Evolutionary conservation across 2,888 invertebrate species (phyloP), one percentile per base, ranked within the genome.

Genomic region (Drosophila ustulata): DNA sequence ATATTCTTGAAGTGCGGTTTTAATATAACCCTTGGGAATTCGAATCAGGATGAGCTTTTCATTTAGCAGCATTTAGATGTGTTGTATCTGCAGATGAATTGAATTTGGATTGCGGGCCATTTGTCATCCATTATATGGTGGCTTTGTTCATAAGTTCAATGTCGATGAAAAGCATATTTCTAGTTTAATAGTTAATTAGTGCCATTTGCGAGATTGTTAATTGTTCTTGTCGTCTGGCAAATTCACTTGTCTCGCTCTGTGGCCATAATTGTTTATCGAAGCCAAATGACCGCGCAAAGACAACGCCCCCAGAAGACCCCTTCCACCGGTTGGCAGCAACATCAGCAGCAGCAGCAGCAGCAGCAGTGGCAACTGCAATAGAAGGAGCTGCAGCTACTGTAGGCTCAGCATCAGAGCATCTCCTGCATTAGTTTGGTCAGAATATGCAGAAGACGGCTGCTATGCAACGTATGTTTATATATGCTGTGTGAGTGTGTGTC

Each of bases 121-220:
- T 72, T 73, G 53, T 52, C 70, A 47, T n/a, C 9, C 34, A 34
- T 49, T 49, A 13, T 9, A 9, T 34, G 11, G 9, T 34, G 18
- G 34, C 11, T 34, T 37, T 43, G 39, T 13, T 28, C 47, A 39
- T 46, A 52, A 53, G 51, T 72, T 68, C 18, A 53, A 57, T 28
- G 59, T 30, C 43, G 46, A 53, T 61, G 66, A 63, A 49, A 49
- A 55, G 55, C 62, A 65, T 71, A 77, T 75, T 71, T 84, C 53
- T 68, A 52, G 67, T 71, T 74, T 72, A 79, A 82, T 82, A 78
- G 83, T 85, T 85, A 85, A 88, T 82, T 85, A 85, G 85, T 76
- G 77, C 63, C 73, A 80, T 71, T 82, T 78, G 75, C 28, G 62
- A 66, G 70, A 71, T 82, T 74, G 73, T 77, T 88, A 82, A 87